Base-by-base conservation (phyloP, 1,140 invertebrate genomes). In the Chlorops oryzae region DNA sequence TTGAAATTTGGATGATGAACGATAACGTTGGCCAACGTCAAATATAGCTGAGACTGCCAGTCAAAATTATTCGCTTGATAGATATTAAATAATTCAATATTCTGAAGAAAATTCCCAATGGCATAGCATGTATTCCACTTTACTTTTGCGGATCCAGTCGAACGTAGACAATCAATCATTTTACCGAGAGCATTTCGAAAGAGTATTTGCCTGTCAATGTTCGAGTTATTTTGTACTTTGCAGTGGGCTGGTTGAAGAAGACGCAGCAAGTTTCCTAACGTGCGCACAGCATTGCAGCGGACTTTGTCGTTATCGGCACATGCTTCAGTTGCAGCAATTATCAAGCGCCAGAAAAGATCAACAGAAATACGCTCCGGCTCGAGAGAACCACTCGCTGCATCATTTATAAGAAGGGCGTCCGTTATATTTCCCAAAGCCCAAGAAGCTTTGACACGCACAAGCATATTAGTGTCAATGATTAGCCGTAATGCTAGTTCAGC, bases 51-150 rank as follows among this genome's bases (percentile, higher is more conserved):
- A 7, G 51, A 46, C 25, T 70, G 61, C 51, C 72, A 46, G 21
- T 48, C 48, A 10, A 51, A 37, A 32, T 43, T 32, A 20, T 47
- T 43, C 23, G 39, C 17, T 10, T 17, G 9, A 13, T 5, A 28
- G 22, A 21, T 54, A 0, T 56, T 68, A 58, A 81, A 81, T 2
- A 88, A 65, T 7, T 71, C 58, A 3, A 73, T 62, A 72, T 88
- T 88, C 57, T 80, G 81, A 65, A 90, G 77, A 35, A 85, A 75
- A 57, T 87, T 88, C 18, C 88, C 86, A 12, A 92, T 67, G 13
- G 90, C 89, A 71, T 91, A 87, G 65, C 90, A 93, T 9, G 90
- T 85, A 74, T 93, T 95, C 90, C 91, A 95, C 39, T 88, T 79
- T 7, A 90, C 87, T 74, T 92, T 92, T 80, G 90, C 87, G 59